These are phyloP conservation scores for Pristionchus exspectatus DNA, from an alignment of 2,888 invertebrate genomes.

Conservation along the genomic window DNA sequence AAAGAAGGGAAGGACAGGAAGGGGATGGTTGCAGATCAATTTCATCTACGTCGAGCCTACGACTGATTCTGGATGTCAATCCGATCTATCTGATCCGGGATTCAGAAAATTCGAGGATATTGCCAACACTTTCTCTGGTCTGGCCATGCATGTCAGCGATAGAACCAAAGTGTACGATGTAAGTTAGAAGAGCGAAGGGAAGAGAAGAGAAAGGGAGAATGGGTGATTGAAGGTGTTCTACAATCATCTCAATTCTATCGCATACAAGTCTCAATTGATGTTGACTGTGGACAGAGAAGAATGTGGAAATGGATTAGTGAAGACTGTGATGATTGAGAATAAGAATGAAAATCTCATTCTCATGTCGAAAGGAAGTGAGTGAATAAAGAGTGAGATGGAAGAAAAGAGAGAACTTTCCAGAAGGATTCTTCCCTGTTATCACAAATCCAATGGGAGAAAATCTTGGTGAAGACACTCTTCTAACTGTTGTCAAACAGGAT, in stretches of 20 bases:
- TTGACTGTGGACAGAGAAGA: conserved; percentile 45
- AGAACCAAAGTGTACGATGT: conserved; percentile 54
- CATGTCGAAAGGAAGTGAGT: conserved; percentile 42
- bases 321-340: conserved; percentile 34
- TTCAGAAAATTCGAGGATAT: conserved; percentile 60
- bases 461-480: background rate
- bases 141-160: conserved; percentile 61
- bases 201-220: background rate
- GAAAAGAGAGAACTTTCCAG: background rate
- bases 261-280: conserved; percentile 40
- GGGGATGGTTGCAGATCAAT: conserved; percentile 60
- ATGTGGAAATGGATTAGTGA: conserved; percentile 45
- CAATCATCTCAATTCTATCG: conserved; percentile 14
- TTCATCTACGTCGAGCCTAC: conserved; percentile 67
- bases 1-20: background rate
- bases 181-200: background rate
- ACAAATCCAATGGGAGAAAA: conserved; percentile 7
- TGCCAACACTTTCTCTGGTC: conserved; percentile 57
- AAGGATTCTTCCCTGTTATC: conserved; percentile 20
- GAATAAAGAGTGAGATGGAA: background rate
- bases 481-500: background rate
- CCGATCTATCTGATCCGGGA: conserved; percentile 60
- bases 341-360: conserved; percentile 44
- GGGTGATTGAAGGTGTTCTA: conserved; percentile 11
- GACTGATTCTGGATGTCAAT: conserved; percentile 23